Evolutionary conservation across 2,797 vertebrate genomes (phyloP).

Genomic region (Cyprinella venusta): DNA sequence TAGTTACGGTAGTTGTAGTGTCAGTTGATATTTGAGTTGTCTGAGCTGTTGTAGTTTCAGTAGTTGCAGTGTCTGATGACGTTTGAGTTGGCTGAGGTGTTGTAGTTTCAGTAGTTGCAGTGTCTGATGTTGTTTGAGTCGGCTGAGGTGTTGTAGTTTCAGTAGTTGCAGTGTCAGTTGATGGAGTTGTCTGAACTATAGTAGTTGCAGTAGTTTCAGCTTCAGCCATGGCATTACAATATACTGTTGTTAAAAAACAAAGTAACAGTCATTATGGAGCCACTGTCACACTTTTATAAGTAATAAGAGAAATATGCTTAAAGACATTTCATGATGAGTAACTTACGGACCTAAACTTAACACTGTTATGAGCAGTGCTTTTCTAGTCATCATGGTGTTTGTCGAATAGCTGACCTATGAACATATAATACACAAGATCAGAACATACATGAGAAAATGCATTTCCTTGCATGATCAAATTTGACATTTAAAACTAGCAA

Average conservation of each 20-base stretch:
- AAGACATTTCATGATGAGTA: neutral
- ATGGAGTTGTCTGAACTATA: rapidly evolving
- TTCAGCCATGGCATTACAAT: rapidly evolving
- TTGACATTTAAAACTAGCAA: neutral
- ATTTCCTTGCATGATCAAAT: neutral
- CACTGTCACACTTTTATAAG: neutral
- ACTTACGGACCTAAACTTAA: conserved; percentile 8
- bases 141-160: rapidly evolving
- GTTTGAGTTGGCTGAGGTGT: no score
- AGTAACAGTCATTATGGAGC: neutral
- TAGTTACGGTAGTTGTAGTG: no score
- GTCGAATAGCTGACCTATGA: neutral
- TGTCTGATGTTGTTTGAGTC: rapidly evolving
- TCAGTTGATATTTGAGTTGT: no score
- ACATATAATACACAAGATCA: neutral
- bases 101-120: neutral
- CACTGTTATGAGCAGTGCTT: neutral
- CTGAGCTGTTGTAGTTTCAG: no score
- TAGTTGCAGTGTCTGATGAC: no score
- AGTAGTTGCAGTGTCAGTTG: neutral
- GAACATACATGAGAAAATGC: neutral
- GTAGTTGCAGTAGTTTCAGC: neutral
- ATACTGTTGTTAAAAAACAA: neutral
- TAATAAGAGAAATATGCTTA: no score
- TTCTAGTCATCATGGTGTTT: conserved; percentile 16